Base-by-base conservation (phyloP, 1,140 invertebrate species). In the Calephelis nemesis region DNA sequence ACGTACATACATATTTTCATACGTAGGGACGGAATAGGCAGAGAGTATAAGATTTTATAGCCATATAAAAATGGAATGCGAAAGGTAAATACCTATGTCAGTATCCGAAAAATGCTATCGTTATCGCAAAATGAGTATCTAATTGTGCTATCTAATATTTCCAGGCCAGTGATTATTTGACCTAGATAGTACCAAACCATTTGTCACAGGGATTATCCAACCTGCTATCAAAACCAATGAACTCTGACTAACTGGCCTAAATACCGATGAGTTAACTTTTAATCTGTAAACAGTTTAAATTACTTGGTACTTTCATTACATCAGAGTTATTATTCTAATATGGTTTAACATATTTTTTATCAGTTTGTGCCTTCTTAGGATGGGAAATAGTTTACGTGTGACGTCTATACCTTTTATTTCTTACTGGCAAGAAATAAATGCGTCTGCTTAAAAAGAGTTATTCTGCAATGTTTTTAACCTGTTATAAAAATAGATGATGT, bases 191-290 rank as follows among this genome's bases (percentile, higher is more conserved):
- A 54, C 30, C 15, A 54, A 39, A 68, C 69, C 65, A 76, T 79
- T 74, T 75, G 79, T 77, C 72, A 75, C 70, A 67, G 71, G 72
- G 70, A 58, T 58, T 58, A 58, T 58, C 54, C 54, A 58, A 58
- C 54, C 11, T 58, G 54, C 54, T 58, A 58, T 58, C 54, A 58
- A 39, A 58, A 58, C 30, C 54, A 40, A 60, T 60, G 58, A 60
- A 60, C 58, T 60, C 11, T 60, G 39, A 40, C 58, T 39, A 7
- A 60, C 45, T 71, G 78, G 70, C 79, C 77, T 73, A 67, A 83
- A 84, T 81, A 78, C 77, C 76, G 63, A 30, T 62, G 47, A 62
- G 52, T 70, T 71, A 73, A 77, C 74, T 74, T 84, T 79, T 78
- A 74, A 76, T 80, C 74, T 75, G 77, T 74, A 75, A 77, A 78